A percentile compares a stretch with the other conserved stretches of the same genome.
phyloP scores from a whole-genome alignment of 2,797 vertebrate species.

The Lutjanus campechanus region DNA sequence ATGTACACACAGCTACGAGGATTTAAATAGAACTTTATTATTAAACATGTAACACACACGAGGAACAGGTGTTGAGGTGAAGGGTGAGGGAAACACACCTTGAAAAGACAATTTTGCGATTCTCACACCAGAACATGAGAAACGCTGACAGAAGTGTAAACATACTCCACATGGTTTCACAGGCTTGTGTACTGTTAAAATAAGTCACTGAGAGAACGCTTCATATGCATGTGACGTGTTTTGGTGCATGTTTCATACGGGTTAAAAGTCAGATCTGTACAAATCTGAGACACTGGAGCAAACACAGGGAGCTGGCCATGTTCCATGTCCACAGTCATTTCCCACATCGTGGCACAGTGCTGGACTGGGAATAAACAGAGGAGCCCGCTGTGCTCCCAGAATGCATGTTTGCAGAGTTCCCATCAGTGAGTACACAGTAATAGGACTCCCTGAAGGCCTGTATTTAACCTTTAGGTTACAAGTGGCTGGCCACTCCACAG shows the following conservation, averaged over 20 bases:
- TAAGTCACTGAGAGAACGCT: slow-evolving; percentile 9
- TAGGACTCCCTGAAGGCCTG: slow-evolving; percentile 81
- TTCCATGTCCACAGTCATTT: slow-evolving; percentile 81
- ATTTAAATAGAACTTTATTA: slow-evolving; percentile 71
- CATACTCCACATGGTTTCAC: slow-evolving; percentile 34
- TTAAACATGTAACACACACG: slow-evolving; percentile 54
- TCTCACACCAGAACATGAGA: slow-evolving; percentile 42
- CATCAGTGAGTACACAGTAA: slow-evolving; percentile 85
- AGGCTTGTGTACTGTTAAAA: slow-evolving; percentile 44
- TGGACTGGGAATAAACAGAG: slow-evolving; percentile 82
- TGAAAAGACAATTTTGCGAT: slow-evolving; percentile 35
- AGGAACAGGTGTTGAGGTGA: slow-evolving; percentile 67
- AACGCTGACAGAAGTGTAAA: slow-evolving; percentile 59
- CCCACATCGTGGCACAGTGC: slow-evolving; percentile 81
- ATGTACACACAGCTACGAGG: slow-evolving; percentile 30
- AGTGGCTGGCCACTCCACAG: slow-evolving; percentile 71
- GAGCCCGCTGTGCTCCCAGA: slow-evolving; percentile 82
- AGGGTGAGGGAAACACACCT: slow-evolving; percentile 37
- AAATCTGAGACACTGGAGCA: slow-evolving; percentile 52
- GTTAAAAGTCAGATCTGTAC: slow-evolving; percentile 54
- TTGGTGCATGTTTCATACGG: slow-evolving; percentile 28
- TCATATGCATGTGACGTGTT: slow-evolving; percentile 24
- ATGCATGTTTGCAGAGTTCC: slow-evolving; percentile 85
- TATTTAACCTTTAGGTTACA: slow-evolving; percentile 84
- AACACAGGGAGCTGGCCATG: slow-evolving; percentile 70